Conservation (phyloP, 2,113 vertebrate genomes). For the Rhizomys pruinosus region DNA sequence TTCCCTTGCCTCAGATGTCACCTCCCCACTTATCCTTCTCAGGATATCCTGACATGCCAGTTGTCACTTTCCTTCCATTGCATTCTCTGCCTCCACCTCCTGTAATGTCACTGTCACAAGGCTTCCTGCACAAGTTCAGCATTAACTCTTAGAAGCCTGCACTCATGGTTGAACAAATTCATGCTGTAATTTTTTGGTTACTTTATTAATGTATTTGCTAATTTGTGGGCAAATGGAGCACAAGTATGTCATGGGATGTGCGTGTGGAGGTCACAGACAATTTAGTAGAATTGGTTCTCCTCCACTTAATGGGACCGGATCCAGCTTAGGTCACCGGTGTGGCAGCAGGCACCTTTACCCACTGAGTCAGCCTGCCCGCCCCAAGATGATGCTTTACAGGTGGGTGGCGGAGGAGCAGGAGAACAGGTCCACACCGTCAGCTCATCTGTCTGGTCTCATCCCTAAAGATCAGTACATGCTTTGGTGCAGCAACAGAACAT, state of each 20-base stretch:
- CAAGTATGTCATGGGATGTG: not conserved
- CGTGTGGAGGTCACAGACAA: not conserved
- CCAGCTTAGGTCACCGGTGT: not conserved
- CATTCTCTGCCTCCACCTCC: not conserved
- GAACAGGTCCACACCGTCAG: too few relatives aligned
- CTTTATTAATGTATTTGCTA: too few relatives aligned
- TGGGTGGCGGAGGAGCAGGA: not conserved
- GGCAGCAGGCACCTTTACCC: not conserved
- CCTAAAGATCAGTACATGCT: not conserved
- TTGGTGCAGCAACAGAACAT: not conserved
- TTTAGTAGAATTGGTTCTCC: not conserved
- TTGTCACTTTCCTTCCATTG: not conserved
- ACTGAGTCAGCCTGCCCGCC: not conserved
- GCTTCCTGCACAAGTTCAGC: not conserved
- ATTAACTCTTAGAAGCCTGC: not conserved
- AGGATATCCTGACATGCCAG: too few relatives aligned
- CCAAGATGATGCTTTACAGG: not conserved
- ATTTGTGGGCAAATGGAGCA: not conserved
- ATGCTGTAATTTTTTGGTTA: too few relatives aligned
- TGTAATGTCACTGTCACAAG: not conserved
- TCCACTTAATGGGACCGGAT: not conserved
- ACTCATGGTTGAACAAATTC: accelerated
- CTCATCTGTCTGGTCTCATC: too few relatives aligned
- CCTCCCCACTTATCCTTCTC: not conserved
- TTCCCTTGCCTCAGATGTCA: not conserved